Percentiles rank a stretch among this genome's conserved stretches.
Conservation (phyloP, 2,888 invertebrate species). For the Cistogaster globosa region DNA sequence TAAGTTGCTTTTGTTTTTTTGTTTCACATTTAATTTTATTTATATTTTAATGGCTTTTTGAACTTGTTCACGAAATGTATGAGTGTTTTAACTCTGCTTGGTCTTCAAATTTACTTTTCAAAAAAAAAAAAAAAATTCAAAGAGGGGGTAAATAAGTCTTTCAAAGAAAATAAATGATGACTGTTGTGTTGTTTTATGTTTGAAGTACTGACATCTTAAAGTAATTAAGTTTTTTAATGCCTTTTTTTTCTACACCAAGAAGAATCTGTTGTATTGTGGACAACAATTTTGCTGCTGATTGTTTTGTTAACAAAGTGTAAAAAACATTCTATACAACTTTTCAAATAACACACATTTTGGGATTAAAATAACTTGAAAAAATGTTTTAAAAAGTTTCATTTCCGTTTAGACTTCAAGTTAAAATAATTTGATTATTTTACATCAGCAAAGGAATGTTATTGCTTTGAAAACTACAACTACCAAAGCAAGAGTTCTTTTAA, state of each 20-base stretch:
- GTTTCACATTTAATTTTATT: constrained; percentile 42
- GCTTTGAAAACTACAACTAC: too few species aligned
- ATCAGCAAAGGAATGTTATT: too few species aligned
- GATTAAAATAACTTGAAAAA: constrained; percentile 42
- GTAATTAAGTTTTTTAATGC: constrained; percentile 66
- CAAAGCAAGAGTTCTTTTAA: too few species aligned
- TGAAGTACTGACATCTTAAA: constrained; percentile 71
- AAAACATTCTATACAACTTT: constrained; percentile 1
- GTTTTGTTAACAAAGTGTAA: constrained; percentile 37
- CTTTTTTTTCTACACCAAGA: constrained; percentile 11
- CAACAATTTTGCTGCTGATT: constrained; percentile 29
- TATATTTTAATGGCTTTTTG: constrained; percentile 58
- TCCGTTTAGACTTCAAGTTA: neutral
- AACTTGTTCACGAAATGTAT: constrained; percentile 53
- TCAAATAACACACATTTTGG: neutral
- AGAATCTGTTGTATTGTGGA: too few species aligned
- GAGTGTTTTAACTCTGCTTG: neutral
- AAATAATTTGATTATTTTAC: too few species aligned
- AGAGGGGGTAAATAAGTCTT: constrained; percentile 29
- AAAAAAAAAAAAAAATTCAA: constrained; percentile 18
- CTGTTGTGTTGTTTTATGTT: constrained; percentile 52
- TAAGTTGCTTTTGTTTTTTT: constrained; percentile 26
- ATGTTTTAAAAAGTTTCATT: constrained; percentile 22
- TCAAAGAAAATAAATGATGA: constrained; percentile 40
- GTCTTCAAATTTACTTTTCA: constrained; percentile 7